These are phyloP conservation scores for Axis porcinus DNA, from an alignment of 2,113 vertebrate genomes.

Conservation along the genomic window DNA sequence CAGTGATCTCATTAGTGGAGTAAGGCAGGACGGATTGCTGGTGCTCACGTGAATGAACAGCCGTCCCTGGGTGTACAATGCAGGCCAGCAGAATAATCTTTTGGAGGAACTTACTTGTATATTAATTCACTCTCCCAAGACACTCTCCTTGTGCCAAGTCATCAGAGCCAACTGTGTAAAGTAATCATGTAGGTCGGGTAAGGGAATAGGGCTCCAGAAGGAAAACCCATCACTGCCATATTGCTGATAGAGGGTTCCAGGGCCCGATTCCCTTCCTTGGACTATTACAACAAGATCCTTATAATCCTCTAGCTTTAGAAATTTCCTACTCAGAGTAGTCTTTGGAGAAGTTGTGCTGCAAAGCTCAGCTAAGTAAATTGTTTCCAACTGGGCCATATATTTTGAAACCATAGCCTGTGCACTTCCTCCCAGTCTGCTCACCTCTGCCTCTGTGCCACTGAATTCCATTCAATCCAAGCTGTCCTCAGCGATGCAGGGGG, in stretches of 20 bases:
- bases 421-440: not conserved
- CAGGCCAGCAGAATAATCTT: not conserved
- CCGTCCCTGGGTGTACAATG: not conserved
- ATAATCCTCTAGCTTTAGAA: not conserved
- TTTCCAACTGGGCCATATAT: not conserved
- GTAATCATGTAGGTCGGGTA: rapidly evolving
- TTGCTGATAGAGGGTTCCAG: not conserved
- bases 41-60: not conserved
- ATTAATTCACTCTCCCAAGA: not conserved
- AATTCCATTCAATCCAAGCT: not conserved
- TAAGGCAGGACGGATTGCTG: not conserved
- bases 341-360: not conserved
- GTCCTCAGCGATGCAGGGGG: not conserved
- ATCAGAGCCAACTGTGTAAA: not conserved
- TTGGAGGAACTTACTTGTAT: not conserved
- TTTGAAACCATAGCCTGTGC: not conserved
- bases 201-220: not conserved
- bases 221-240: not conserved
- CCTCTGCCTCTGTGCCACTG: no score
- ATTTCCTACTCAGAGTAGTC: not conserved
- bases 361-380: not conserved
- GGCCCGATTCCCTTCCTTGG: not conserved
- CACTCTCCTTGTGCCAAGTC: not conserved
- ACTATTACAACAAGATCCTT: not conserved
- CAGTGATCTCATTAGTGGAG: not conserved